A percentile compares a stretch with the other conserved stretches of the same genome.
These are phyloP conservation scores for Ailuropoda melanoleuca DNA, from an alignment of 2,113 vertebrate genomes.

Conservation along the genomic window DNA sequence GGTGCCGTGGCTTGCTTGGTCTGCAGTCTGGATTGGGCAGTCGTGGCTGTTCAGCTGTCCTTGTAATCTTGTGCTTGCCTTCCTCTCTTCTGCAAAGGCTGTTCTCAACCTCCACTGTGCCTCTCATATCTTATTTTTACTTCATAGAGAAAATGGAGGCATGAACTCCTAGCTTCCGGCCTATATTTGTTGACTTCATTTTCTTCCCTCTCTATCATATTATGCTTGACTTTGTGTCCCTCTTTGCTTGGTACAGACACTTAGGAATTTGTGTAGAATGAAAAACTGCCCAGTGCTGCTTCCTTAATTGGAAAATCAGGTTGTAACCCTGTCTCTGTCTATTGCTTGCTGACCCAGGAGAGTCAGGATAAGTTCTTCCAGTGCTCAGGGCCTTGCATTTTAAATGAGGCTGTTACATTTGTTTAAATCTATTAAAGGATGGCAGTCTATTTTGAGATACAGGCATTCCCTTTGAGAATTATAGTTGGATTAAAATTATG, in stretches of 20 bases:
- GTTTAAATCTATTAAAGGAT: slow-evolving; percentile 12
- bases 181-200: not conserved
- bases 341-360: not conserved
- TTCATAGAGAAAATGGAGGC: not conserved
- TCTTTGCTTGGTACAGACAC: not conserved
- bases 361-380: not conserved
- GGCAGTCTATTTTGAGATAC: not conserved
- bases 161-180: not conserved
- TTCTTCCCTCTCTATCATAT: not conserved
- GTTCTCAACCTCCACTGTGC: not conserved
- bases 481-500: not conserved
- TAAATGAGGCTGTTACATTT: not conserved
- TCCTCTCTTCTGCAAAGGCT: not conserved
- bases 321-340: not conserved
- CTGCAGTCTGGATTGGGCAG: not conserved
- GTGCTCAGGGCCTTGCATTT: not conserved
- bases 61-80: not conserved
- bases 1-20: not conserved
- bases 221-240: not conserved
- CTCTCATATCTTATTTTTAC: not conserved
- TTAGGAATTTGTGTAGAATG: not conserved
- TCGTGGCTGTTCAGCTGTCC: not conserved
- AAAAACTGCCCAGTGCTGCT: not conserved
- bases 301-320: not conserved
- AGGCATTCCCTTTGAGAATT: not conserved